phyloP scores from a whole-genome alignment of 1,140 invertebrate genomes.

The Pseudomyrmex cubaensis region DNA sequence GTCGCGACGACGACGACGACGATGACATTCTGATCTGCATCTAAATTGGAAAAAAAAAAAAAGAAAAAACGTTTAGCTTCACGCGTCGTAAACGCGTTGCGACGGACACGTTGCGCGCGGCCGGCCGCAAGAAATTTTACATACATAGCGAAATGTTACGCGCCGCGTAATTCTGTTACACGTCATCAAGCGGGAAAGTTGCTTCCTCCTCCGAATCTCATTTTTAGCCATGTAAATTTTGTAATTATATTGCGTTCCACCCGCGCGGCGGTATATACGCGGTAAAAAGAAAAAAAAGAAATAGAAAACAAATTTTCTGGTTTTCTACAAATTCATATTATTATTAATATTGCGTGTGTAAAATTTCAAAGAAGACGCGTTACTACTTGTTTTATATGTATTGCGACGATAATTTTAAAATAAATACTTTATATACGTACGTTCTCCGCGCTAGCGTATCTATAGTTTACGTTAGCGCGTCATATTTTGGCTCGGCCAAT shows the following conservation, averaged over 20 bases:
- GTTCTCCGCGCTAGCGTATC: too few relatives aligned
- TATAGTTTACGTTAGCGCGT: neutral
- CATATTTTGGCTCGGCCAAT: neutral
- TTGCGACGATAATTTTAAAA: neutral
- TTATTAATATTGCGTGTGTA: too few relatives aligned
- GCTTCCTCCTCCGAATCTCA: neutral
- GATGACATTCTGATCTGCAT: slow-evolving; percentile 63
- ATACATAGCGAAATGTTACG: slow-evolving; percentile 13
- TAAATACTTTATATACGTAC: neutral
- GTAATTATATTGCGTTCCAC: neutral
- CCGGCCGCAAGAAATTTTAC: slow-evolving; percentile 10
- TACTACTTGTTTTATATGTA: neutral
- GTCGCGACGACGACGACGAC: neutral
- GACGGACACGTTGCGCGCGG: neutral
- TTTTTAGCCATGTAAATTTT: neutral
- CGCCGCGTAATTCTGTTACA: slow-evolving; percentile 31
- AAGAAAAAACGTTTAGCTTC: slow-evolving; percentile 58
- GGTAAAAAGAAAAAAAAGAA: neutral
- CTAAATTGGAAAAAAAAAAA: slow-evolving; percentile 67
- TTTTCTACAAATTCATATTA: too few relatives aligned
- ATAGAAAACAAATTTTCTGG: too few relatives aligned
- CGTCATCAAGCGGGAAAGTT: slow-evolving; percentile 15
- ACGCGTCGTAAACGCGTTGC: slow-evolving; percentile 39
- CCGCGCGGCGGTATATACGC: neutral
- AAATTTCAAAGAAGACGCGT: neutral